Conservation (phyloP, 2,888 invertebrate genomes). For the Synanthedon andrenaeformis region DNA sequence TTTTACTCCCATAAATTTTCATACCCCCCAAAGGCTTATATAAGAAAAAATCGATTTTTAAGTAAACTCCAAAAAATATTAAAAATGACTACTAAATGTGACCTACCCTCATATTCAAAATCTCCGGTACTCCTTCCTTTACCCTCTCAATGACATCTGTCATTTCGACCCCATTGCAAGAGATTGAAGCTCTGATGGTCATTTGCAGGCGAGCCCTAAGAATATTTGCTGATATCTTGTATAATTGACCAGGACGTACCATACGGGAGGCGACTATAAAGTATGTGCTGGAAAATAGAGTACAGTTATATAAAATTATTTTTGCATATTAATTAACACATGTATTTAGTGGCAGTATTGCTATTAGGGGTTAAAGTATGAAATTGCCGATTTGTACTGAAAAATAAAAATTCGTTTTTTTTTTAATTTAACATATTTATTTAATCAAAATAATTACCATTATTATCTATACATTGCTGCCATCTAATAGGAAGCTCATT, state of each 20-base stretch:
- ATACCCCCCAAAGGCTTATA: too few relatives aligned
- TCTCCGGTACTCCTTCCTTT: conserved; percentile 88
- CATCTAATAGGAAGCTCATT: too few relatives aligned
- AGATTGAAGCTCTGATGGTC: conserved; percentile 88
- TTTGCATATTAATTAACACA: not conserved
- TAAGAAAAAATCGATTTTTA: too few relatives aligned
- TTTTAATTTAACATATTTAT: too few relatives aligned
- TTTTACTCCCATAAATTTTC: too few relatives aligned
- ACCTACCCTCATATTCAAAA: conserved; percentile 86
- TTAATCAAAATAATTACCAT: too few relatives aligned
- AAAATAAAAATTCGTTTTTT: too few relatives aligned
- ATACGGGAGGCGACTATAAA: conserved; percentile 92
- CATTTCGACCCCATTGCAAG: conserved; percentile 90
- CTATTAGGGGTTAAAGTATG: too few relatives aligned
- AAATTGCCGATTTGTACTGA: too few relatives aligned
- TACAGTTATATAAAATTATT: not conserved
- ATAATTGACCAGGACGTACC: conserved; percentile 92
- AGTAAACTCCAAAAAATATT: too few relatives aligned
- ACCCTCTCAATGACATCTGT: conserved; percentile 85
- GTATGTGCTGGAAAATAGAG: conserved; percentile 77
- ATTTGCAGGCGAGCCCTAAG: conserved; percentile 83
- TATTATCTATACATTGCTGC: too few relatives aligned
- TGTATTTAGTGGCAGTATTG: too few relatives aligned
- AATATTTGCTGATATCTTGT: conserved; percentile 88
- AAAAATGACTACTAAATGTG: not conserved